Evolutionary conservation across 2,113 vertebrate genomes (phyloP).

Genomic region (Rhipidura dahli): DNA sequence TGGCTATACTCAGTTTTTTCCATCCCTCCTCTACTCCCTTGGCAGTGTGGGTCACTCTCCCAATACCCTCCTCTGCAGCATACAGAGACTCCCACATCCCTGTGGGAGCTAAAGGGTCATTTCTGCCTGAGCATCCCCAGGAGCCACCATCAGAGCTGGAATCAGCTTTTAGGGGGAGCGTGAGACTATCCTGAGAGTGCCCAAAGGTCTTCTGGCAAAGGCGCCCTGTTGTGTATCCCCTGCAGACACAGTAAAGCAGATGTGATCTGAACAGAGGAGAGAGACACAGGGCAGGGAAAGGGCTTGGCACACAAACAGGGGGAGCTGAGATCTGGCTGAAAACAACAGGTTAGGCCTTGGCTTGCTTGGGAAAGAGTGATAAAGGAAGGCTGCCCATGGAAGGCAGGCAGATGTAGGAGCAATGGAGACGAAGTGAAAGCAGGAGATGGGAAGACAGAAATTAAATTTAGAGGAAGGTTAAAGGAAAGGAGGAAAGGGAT

Average conservation of each 20-base stretch:
- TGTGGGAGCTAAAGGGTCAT: background rate
- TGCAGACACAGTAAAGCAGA: background rate
- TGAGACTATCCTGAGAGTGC: background rate
- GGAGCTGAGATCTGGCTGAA: background rate
- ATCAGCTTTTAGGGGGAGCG: background rate
- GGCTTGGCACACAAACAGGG: background rate
- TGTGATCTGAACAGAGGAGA: background rate
- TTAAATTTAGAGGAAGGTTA: background rate
- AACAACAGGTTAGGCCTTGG: background rate
- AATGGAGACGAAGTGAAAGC: background rate
- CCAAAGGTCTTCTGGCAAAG: background rate
- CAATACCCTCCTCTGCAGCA: background rate
- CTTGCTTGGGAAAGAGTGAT: background rate
- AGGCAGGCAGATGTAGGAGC: background rate
- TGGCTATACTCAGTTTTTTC: background rate
- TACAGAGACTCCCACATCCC: background rate
- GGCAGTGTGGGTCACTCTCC: background rate
- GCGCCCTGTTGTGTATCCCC: background rate
- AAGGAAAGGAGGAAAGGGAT: background rate
- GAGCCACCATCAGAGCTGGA: background rate
- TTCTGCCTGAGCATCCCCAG: background rate
- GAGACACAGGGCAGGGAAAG: background rate
- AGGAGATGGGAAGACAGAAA: background rate
- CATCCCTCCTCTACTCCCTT: background rate
- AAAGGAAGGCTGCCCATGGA: background rate